These are phyloP conservation scores for Sitodiplosis mosellana DNA, from an alignment of 1,140 invertebrate genomes.

Conservation along the genomic window DNA sequence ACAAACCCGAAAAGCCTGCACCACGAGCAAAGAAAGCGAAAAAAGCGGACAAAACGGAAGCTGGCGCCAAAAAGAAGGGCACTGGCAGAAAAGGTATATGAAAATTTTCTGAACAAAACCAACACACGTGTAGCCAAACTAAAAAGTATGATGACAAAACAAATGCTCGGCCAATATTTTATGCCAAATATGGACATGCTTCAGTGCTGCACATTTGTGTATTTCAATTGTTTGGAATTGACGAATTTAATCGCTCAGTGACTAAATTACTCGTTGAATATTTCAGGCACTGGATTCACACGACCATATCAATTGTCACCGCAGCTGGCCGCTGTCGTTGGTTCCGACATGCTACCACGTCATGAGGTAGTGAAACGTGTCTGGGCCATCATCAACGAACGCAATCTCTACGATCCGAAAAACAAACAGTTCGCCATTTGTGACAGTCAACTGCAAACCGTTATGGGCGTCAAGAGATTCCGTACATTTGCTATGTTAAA, in stretches of 20 bases:
- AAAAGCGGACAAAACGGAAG: conserved; percentile 12
- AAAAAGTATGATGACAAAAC: neutral
- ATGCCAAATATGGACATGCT: neutral
- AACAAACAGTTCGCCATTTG: conserved; percentile 90
- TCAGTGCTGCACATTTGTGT: neutral
- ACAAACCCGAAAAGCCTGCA: conserved; percentile 40
- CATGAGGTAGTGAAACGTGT: conserved; percentile 87
- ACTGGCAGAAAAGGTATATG: conserved; percentile 33
- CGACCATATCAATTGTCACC: conserved; percentile 66
- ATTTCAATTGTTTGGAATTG: neutral
- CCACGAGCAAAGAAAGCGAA: conserved; percentile 16
- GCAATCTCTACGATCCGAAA: conserved; percentile 79
- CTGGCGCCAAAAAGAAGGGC: conserved; percentile 24
- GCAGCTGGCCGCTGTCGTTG: conserved; percentile 68
- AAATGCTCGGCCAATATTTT: neutral
- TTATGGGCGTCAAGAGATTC: conserved; percentile 79
- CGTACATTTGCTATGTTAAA: conserved; percentile 92
- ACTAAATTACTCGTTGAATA: conserved; percentile 12
- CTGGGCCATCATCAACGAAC: conserved; percentile 84
- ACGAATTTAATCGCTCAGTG: neutral
- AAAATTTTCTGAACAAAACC: too few species aligned
- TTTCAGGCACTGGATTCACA: conserved; percentile 58
- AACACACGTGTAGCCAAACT: conserved; percentile 24
- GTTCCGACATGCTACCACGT: conserved; percentile 64
- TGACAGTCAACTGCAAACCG: conserved; percentile 74